A percentile compares a stretch with the other conserved stretches of the same genome.
Evolutionary conservation across 2,888 invertebrate species (phyloP).

Genomic region (Dichetophora obliterata): DNA sequence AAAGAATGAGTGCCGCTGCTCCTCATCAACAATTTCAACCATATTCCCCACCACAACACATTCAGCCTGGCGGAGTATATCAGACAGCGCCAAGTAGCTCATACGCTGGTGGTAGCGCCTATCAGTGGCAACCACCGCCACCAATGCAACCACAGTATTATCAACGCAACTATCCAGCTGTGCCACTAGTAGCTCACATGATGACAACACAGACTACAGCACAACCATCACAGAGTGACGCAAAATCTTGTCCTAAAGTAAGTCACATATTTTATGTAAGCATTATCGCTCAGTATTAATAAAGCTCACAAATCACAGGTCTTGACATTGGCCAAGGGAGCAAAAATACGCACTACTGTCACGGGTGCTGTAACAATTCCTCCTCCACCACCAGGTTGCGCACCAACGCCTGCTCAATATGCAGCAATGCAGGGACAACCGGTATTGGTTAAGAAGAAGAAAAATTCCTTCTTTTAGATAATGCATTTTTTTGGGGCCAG

Average conservation of each 20-base stretch:
- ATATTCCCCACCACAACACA: constrained; percentile 38
- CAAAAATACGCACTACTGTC: constrained; percentile 54
- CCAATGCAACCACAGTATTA: constrained; percentile 48
- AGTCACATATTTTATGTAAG: constrained; percentile 19
- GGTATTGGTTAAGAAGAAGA: constrained; percentile 60
- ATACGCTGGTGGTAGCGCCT: not conserved
- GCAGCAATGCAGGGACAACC: constrained; percentile 67
- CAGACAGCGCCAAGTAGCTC: constrained; percentile 6
- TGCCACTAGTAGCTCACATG: constrained; percentile 19
- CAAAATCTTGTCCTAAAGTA: constrained; percentile 9
- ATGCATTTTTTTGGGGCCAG: too few species aligned
- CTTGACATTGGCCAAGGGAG: constrained; percentile 57
- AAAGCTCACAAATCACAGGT: constrained; percentile 41
- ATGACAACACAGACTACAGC: not conserved
- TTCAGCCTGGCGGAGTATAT: constrained; percentile 22
- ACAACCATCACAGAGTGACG: constrained; percentile 11
- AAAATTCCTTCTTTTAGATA: constrained; percentile 62
- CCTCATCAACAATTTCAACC: constrained; percentile 52
- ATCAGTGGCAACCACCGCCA: constrained; percentile 13
- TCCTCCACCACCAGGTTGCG: constrained; percentile 68
- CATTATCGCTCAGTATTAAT: not conserved
- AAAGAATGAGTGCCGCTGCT: constrained; percentile 51
- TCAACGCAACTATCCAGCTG: constrained; percentile 8
- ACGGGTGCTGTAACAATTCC: constrained; percentile 63
- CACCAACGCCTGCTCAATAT: constrained; percentile 66